Percentiles rank a stretch among this genome's conserved stretches.
These are phyloP conservation scores for Hipparchia sbordonii DNA, from an alignment of 2,888 invertebrate genomes.

Conservation along the genomic window DNA sequence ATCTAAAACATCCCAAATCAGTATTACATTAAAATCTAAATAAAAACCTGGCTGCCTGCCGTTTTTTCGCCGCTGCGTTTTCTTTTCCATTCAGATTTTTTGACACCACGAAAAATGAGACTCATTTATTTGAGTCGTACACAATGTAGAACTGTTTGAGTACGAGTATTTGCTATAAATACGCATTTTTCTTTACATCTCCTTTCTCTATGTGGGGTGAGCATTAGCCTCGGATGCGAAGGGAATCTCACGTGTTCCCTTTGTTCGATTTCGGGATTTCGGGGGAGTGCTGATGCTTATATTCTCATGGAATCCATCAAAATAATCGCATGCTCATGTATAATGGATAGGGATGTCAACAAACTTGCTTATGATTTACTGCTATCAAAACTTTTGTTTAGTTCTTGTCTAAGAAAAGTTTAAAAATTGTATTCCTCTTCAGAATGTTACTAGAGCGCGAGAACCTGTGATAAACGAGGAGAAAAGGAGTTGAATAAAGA, in stretches of 20 bases:
- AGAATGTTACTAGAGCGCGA: background rate
- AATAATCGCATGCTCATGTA: constrained; percentile 77
- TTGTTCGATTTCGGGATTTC: constrained; percentile 81
- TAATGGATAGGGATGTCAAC: constrained; percentile 76
- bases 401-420: background rate
- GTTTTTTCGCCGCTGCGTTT: constrained; percentile 79
- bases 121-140: constrained; percentile 84
- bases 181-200: constrained; percentile 83
- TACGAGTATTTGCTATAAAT: constrained; percentile 84
- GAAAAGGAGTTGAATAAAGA: background rate
- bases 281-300: constrained; percentile 79
- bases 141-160: constrained; percentile 84
- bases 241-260: constrained; percentile 79
- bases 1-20: constrained; percentile 82
- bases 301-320: constrained; percentile 79
- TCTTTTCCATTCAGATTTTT: constrained; percentile 83
- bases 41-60: constrained; percentile 74
- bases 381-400: constrained; percentile 48
- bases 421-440: background rate
- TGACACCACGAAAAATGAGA: constrained; percentile 83
- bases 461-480: background rate
- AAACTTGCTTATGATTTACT: constrained; percentile 66
- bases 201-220: constrained; percentile 78
- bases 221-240: constrained; percentile 74
- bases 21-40: constrained; percentile 82